Base-by-base conservation (phyloP, 2,113 vertebrate genomes). In the Leucoraja erinaceus region DNA sequence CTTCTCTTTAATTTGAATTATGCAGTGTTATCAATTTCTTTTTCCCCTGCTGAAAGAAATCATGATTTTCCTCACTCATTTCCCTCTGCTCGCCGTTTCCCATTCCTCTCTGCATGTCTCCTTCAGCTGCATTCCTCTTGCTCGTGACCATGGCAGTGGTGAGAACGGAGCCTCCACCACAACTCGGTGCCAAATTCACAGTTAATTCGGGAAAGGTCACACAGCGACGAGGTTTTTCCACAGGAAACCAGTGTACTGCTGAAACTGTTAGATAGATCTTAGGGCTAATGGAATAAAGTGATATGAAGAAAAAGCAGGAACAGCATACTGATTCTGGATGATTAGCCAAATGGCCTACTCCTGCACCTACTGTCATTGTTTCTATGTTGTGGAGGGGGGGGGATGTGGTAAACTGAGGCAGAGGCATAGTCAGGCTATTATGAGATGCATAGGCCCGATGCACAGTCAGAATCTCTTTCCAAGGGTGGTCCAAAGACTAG, bases 21-120 rank as follows among this genome's bases (percentile, higher is more conserved):
- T 94, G 93, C 77, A 83, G 38, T 90, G 94, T 93, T 93, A 94
- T 94, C 94, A 91, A 93, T 93, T 93, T 93, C 93, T 81, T 78
- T 56, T 93, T 93, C 93, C 93, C 93, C 88, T 72, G 31, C 75
- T 72, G 12, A 47, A 76, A 47, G 93, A 78, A 74, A 28, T 93
- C 75, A 92, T 77, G 63, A 54, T 88, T 93, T 81, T 72, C 16
- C 84, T 12, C 79, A 31, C 83, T 63, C 59, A 2, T 33, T 63
- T 88, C 20, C 83, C 83, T 88, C 83, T 8, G 14, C 61, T 31
- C 16, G 28, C 83, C 63, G 25, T 14, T 31, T 86, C 56, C 59
- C 12, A 31, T 86, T 86, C 38, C 54, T 14, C 75, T 75, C 70
- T 77, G 54, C 90, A 31, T 5, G 63, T n/a, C 83, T 31, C 83